Evolutionary conservation across 2,888 invertebrate species (phyloP).

Genomic region (Erynnis tages): DNA sequence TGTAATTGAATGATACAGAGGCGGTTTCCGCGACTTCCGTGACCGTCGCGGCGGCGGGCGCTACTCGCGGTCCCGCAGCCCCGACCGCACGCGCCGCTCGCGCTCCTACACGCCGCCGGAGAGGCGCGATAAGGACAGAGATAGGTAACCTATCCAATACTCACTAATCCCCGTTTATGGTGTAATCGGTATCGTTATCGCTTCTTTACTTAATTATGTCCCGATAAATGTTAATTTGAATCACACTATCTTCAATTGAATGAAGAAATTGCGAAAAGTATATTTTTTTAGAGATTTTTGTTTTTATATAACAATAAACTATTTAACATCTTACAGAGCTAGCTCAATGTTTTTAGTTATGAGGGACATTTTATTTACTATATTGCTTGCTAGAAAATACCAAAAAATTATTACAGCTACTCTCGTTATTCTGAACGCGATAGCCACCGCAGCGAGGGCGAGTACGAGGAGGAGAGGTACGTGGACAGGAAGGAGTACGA

Average conservation of each 20-base stretch:
- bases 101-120: slow-evolving; percentile 72
- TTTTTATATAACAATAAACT: no score
- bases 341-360: no score
- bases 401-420: slow-evolving; percentile 48
- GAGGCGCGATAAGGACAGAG: slow-evolving; percentile 73
- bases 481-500: slow-evolving; percentile 84
- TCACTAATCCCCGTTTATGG: neutral
- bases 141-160: slow-evolving; percentile 50
- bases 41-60: slow-evolving; percentile 75
- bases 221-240: neutral
- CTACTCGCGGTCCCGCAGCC: slow-evolving; percentile 82
- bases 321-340: no score
- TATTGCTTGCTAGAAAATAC: slow-evolving; percentile 17
- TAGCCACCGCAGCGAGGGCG: slow-evolving; percentile 77
- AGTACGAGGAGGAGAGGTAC: slow-evolving; percentile 78
- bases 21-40: slow-evolving; percentile 85
- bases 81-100: slow-evolving; percentile 69
- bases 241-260: no score
- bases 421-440: slow-evolving; percentile 71
- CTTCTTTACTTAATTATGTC: slow-evolving; percentile 1
- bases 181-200: neutral
- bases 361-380: slow-evolving; percentile 12
- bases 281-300: no score
- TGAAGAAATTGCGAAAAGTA: no score
- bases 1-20: slow-evolving; percentile 35